Evolutionary conservation across 2,888 invertebrate genomes (phyloP).

Genomic region (Tachina grossa): DNA sequence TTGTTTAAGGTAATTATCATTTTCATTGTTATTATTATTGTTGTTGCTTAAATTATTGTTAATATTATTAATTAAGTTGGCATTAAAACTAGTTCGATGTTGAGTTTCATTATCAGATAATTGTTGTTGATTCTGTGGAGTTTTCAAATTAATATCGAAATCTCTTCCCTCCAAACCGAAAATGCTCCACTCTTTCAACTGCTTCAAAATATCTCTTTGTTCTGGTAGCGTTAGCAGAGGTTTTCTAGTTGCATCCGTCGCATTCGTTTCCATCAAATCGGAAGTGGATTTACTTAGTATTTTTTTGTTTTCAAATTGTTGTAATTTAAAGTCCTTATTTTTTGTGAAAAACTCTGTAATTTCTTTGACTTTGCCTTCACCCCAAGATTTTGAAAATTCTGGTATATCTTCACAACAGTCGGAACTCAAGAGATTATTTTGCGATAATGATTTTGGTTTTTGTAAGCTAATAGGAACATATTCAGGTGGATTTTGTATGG

Average conservation of each 20-base stretch:
- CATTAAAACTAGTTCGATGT: conserved; percentile 73
- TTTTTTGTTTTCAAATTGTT: conserved; percentile 68
- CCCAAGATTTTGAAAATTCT: conserved; percentile 81
- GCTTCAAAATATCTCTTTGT: conserved; percentile 79
- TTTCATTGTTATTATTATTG: conserved; percentile 51
- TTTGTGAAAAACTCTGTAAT: conserved; percentile 87
- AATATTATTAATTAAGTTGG: conserved; percentile 56
- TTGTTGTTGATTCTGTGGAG: conserved; percentile 35
- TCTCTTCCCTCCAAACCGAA: conserved; percentile 80
- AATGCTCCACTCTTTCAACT: conserved; percentile 82
- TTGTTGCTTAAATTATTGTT: conserved; percentile 53
- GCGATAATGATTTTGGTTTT: conserved; percentile 67
- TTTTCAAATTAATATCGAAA: conserved; percentile 74
- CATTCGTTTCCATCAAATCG: conserved; percentile 68
- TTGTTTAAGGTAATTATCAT: conserved; percentile 49
- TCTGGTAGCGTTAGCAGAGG: conserved; percentile 75
- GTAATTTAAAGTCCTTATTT: conserved; percentile 82
- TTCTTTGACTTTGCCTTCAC: conserved; percentile 88
- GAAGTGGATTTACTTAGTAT: conserved; percentile 77
- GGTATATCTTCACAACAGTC: conserved; percentile 35
- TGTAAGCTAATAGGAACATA: conserved; percentile 51
- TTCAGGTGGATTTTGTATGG: conserved; percentile 39
- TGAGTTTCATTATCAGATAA: conserved; percentile 61
- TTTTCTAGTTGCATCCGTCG: conserved; percentile 61
- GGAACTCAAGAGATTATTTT: conserved; percentile 56